Conservation (phyloP, 1,140 invertebrate species). For the Venustaconcha ellipsiformis region DNA sequence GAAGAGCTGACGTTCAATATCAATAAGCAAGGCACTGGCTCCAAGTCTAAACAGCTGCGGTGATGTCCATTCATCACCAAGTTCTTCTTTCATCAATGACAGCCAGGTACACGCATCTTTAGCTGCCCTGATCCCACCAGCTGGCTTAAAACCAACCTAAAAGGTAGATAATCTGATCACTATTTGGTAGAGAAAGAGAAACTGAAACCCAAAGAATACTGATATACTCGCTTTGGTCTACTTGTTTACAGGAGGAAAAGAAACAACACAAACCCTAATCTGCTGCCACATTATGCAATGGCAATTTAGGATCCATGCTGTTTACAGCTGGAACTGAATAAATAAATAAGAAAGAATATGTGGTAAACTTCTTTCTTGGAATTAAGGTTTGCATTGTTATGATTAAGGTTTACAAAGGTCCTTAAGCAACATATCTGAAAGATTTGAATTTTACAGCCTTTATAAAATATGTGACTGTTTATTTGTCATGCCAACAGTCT, state of each 20-base stretch:
- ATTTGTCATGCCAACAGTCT: too few relatives aligned
- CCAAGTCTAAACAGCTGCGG: conserved; percentile 92
- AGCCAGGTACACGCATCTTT: conserved; percentile 91
- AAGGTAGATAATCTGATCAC: background rate
- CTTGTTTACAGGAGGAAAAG: background rate
- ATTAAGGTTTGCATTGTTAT: too few relatives aligned
- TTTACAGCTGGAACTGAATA: too few relatives aligned
- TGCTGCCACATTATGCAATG: too few relatives aligned
- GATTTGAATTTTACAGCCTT: too few relatives aligned
- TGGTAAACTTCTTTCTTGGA: too few relatives aligned
- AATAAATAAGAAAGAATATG: too few relatives aligned
- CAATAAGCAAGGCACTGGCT: conserved; percentile 87
- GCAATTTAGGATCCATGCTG: too few relatives aligned
- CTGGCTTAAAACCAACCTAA: conserved; percentile 96
- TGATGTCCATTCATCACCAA: conserved; percentile 89
- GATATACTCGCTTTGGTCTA: background rate
- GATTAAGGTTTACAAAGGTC: too few relatives aligned
- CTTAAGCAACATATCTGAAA: too few relatives aligned
- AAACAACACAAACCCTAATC: background rate
- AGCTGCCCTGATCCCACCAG: conserved; percentile 91
- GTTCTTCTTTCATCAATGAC: conserved; percentile 83
- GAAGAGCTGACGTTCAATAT: conserved; percentile 80
- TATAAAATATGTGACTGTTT: too few relatives aligned
- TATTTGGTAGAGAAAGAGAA: background rate
- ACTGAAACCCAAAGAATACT: background rate